These are phyloP conservation scores for Clarias macrocephalus DNA, from an alignment of 2,113 vertebrate genomes.

Conservation along the genomic window DNA sequence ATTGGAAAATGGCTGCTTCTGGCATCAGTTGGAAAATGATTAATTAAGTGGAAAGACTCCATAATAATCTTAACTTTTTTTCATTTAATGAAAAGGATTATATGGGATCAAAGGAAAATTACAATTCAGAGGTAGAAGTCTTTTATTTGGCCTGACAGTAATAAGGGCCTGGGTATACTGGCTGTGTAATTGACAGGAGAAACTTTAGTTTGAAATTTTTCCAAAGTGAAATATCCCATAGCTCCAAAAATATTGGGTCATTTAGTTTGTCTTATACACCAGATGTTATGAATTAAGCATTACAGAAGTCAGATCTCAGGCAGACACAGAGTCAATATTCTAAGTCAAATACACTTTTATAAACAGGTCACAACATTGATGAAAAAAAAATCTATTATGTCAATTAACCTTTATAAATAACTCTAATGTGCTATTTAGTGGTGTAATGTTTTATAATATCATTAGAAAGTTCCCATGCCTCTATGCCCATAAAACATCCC, in stretches of 20 bases:
- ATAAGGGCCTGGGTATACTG: not conserved
- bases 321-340: not conserved
- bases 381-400: not conserved
- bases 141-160: slow-evolving; percentile 1
- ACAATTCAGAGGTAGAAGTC: not conserved
- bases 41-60: not conserved
- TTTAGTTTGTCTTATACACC: not conserved
- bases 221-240: not conserved
- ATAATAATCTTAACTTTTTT: not conserved
- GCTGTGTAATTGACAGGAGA: not conserved
- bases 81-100: slow-evolving; percentile 1
- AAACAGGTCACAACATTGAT: not conserved
- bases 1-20: not conserved
- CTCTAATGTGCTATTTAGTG: not conserved
- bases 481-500: too few relatives aligned
- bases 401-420: not conserved
- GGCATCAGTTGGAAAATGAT: not conserved
- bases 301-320: not conserved
- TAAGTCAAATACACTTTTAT: not conserved
- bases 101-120: not conserved
- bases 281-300: slow-evolving; percentile 7
- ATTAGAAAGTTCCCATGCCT: too few relatives aligned
- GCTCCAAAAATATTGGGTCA: not conserved
- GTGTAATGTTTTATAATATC: not conserved
- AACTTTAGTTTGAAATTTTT: not conserved